Evolutionary conservation across 2,888 invertebrate genomes (phyloP), one percentile per base, ranked within the genome.

Genomic region (Plagiodera versicolora): DNA sequence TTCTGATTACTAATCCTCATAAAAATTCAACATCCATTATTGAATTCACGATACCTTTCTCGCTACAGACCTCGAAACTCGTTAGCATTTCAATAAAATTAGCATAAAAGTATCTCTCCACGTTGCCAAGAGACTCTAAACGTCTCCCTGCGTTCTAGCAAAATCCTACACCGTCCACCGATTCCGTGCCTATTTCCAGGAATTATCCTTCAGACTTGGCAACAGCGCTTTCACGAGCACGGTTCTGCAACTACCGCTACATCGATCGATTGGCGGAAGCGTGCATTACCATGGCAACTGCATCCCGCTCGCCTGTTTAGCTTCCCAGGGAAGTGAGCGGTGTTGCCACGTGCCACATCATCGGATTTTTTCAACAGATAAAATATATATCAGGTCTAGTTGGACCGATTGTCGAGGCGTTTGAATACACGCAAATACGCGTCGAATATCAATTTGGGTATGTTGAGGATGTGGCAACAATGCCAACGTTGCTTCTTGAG

Each of bases 181-280:
- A 39, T 14, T 39, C 14, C 14, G 14, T 39, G 2, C 14, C 3
- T 3, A 14, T 39, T 39, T 39, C 39, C 10, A 39, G 39, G 39
- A 39, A 39, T 39, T 39, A 3, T 4, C 14, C n/a, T n/a, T 11
- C 39, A 2, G 14, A 14, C n/a, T 39, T 39, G 39, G 39, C 39
- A 39, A 39, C 39, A 11, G 3, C 14, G 14, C 39, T 14, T 14
- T 11, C 39, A 3, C 14, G 39, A 14, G 6, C 2, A 8, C 2
- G 10, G 39, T 39, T 39, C 14, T 39, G 39, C 39, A 14, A n/a
- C n/a, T 14, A 14, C 14, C 60, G 66, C 66, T 60, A 20, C 54
- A 66, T 58, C 64, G 70, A 70, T 74, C 72, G 73, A 72, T 73
- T 69, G 49, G 70, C 70, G 70, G 71, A 65, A 66, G 65, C 61